phyloP scores from a whole-genome alignment of 2,113 vertebrate genomes.

The Physeter macrocephalus region DNA sequence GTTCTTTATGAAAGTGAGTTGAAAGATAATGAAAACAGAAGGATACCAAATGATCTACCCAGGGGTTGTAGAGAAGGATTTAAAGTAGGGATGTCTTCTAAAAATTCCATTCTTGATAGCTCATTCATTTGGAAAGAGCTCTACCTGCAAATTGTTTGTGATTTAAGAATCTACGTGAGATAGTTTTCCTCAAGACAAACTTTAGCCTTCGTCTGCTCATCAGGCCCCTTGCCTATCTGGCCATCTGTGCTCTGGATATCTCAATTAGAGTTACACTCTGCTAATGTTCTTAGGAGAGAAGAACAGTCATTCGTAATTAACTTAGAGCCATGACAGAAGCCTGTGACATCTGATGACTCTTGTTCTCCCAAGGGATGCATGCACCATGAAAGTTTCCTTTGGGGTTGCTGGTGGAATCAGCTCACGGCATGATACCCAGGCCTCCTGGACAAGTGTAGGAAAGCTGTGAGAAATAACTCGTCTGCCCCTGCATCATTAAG shows the following conservation, averaged over 20 bases:
- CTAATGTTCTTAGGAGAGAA: not conserved
- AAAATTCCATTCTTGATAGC: not conserved
- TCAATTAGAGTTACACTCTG: conserved; percentile 7
- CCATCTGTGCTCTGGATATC: not conserved
- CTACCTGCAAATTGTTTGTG: not conserved
- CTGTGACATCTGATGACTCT: conserved; percentile 15
- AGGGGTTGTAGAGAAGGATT: not conserved
- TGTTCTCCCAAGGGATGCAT: not conserved
- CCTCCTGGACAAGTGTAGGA: not conserved
- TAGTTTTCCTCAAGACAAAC: not conserved
- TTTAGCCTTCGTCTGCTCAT: not conserved
- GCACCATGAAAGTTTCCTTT: not conserved
- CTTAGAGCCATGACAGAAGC: conserved; percentile 41
- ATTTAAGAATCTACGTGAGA: not conserved
- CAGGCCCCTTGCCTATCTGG: not conserved
- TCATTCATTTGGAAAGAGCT: not conserved
- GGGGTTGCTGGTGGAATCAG: not conserved
- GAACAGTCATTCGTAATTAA: conserved; percentile 45
- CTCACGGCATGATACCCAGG: not conserved
- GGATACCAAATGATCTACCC: not conserved
- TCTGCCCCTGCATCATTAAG: not conserved
- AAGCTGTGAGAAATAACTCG: not conserved
- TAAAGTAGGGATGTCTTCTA: not conserved
- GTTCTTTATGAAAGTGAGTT: not conserved
- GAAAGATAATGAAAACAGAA: not conserved